Evolutionary conservation across 2,888 invertebrate species (phyloP), one percentile per base, ranked within the genome.

Genomic region (Stenodera caucasica): DNA sequence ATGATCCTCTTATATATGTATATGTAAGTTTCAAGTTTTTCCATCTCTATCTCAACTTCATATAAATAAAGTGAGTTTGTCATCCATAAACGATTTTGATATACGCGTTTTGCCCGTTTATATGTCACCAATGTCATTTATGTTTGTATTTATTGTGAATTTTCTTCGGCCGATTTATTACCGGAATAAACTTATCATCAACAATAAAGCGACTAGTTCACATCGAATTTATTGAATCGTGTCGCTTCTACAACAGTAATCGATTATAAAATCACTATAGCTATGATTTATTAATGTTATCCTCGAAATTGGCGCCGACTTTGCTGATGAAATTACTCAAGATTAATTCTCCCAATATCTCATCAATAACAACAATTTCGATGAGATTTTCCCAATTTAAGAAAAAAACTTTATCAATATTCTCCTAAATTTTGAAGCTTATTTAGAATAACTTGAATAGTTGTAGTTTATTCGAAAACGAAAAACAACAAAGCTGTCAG

Each of bases 1-100:
- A 45, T 21, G 21, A 18, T 45, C 45, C 8, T 15, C 15, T 37
- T 9, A 15, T 37, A 15, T 15, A n/a, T n/a, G n/a, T n/a, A n/a
- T n/a, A n/a, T n/a, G n/a, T n/a, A n/a, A n/a, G n/a, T 21, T 45
- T 45, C 45, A 45, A 45, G 45, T 45, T 21, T 45, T 45, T 21
- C 45, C 1, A n/a, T n/a, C n/a, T n/a, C n/a, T n/a, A n/a, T n/a
- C n/a, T n/a, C n/a, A n/a, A n/a, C n/a, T n/a, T n/a, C n/a, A n/a
- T n/a, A n/a, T n/a, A n/a, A n/a, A 12, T 18, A n/a, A 15, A 30
- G 14, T 14, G 30, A 30, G 29, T n/a, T 50, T 50, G 50, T 50
- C 50, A 26, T 33, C 15, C n/a, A 18, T 14, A n/a, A 14, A 14
- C 14, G 7, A 18, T 23, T 29, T 30, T 52, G 52, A 52, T 52